phyloP scores from a whole-genome alignment of 1,140 invertebrate species.

The Drosophila obscura region DNA sequence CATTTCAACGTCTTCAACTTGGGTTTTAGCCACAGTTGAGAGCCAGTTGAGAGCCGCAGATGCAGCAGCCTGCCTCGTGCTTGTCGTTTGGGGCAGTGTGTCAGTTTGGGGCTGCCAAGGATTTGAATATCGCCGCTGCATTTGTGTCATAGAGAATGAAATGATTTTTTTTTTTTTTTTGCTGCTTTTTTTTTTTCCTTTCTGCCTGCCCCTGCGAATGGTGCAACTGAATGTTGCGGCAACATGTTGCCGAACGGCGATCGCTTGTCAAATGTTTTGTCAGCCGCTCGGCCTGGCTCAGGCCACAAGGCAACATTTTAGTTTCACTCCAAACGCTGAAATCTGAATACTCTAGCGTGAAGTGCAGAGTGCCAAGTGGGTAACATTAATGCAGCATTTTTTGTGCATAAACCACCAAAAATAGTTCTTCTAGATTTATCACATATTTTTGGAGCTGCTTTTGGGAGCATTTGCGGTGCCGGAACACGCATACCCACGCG shows the following conservation, averaged over 20 bases:
- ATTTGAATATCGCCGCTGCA: constrained; percentile 72
- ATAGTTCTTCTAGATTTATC: neutral
- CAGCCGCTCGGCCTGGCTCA: no score
- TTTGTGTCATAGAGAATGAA: constrained; percentile 47
- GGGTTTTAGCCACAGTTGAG: neutral
- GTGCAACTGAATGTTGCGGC: constrained; percentile 50
- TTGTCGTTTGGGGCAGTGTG: no score
- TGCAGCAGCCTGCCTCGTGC: neutral
- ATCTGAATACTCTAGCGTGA: neutral
- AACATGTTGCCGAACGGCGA: constrained; percentile 53
- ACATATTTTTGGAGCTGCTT: no score
- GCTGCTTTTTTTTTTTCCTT: neutral
- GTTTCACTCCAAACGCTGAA: no score
- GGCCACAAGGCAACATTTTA: neutral
- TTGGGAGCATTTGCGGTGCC: no score
- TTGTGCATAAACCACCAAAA: neutral
- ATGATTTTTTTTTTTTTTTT: constrained; percentile 6
- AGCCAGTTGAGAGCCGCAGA: neutral
- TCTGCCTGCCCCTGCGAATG: neutral
- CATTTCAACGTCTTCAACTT: constrained; percentile 60
- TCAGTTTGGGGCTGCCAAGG: constrained; percentile 51
- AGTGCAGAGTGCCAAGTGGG: neutral
- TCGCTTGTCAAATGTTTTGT: constrained; percentile 63
- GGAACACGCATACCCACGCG: no score
- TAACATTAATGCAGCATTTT: neutral